phyloP scores from a whole-genome alignment of 2,113 vertebrate genomes.

The Oncorhynchus nerka region DNA sequence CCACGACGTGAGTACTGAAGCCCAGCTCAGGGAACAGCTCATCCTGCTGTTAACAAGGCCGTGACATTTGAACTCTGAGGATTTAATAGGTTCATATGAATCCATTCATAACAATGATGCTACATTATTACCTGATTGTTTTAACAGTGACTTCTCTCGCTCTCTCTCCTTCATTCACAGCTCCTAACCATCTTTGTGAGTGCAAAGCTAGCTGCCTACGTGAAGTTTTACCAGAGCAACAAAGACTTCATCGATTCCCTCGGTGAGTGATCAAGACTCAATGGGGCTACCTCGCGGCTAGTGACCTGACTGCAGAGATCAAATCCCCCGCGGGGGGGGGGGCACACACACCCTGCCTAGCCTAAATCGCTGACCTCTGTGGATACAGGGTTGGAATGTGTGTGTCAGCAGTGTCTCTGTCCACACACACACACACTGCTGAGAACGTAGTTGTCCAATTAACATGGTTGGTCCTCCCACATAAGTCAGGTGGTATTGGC shows the following conservation, averaged over 20 bases:
- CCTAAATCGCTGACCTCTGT: slow-evolving; percentile 76
- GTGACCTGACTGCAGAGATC: neutral
- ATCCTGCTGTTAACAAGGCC: neutral
- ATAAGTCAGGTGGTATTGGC: slow-evolving; percentile 41
- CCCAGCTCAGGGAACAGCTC: neutral
- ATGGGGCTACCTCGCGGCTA: neutral
- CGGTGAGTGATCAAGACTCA: slow-evolving; percentile 76
- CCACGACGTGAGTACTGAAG: slow-evolving; percentile 85
- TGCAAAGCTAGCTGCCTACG: slow-evolving; percentile 90
- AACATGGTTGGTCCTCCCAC: slow-evolving; percentile 8
- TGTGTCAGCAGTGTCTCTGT: slow-evolving; percentile 90
- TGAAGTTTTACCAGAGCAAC: slow-evolving; percentile 98
- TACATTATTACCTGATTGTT: too few species aligned
- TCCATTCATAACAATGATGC: too few species aligned
- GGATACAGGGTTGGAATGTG: slow-evolving; percentile 86
- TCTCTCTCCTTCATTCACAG: slow-evolving; percentile 58
- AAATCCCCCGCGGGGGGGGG: neutral
- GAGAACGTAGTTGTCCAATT: slow-evolving; percentile 80
- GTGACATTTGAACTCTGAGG: too few species aligned
- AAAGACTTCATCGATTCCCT: slow-evolving; percentile 99
- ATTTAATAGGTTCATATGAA: too few species aligned
- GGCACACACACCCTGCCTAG: slow-evolving; percentile 54
- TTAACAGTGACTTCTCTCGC: too few species aligned
- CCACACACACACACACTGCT: slow-evolving; percentile 62
- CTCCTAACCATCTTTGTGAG: slow-evolving; percentile 98